Percentiles rank a stretch among this genome's conserved stretches.
phyloP scores from a whole-genome alignment of 1,140 invertebrate species.

The Hypothenemus hampei region DNA sequence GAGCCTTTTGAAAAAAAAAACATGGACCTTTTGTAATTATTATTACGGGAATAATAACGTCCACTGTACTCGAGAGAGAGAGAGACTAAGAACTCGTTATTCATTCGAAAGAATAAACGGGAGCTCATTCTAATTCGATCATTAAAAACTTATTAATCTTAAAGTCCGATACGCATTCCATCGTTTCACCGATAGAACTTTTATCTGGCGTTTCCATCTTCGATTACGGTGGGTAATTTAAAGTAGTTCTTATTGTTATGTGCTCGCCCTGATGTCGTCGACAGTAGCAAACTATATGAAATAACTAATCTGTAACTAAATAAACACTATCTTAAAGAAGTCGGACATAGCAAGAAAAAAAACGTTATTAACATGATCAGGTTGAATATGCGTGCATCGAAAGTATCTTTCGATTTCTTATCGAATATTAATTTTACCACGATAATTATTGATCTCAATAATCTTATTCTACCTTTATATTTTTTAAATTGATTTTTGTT shows the following conservation, averaged over 20 bases:
- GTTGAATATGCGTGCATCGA: not conserved
- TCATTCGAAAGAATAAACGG: too few relatives aligned
- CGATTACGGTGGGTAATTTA: constrained; percentile 2
- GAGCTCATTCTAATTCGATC: constrained; percentile 7
- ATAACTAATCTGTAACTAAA: constrained; percentile 17
- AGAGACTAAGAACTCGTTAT: too few relatives aligned
- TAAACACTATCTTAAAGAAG: constrained; percentile 17
- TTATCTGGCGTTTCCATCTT: constrained; percentile 7
- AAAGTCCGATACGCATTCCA: constrained; percentile 12
- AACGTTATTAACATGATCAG: constrained; percentile 6
- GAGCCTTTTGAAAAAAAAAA: too few relatives aligned
- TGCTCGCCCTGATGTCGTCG: constrained; percentile 5
- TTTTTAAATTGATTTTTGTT: constrained; percentile 18
- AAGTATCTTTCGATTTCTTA: constrained; percentile 16
- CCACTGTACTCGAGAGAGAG: too few relatives aligned
- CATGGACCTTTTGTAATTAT: too few relatives aligned
- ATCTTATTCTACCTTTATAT: constrained; percentile 18
- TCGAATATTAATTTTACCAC: constrained; percentile 16
- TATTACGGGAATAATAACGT: too few relatives aligned
- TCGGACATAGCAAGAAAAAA: constrained; percentile 1
- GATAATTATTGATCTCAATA: constrained; percentile 9
- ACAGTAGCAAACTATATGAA: constrained; percentile 16
- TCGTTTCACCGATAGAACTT: constrained; percentile 7
- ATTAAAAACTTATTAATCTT: constrained; percentile 16
- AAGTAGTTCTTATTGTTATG: constrained; percentile 5